These are phyloP conservation scores for Eudasyphora cyanicolor DNA, from an alignment of 2,888 invertebrate species.

Conservation along the genomic window DNA sequence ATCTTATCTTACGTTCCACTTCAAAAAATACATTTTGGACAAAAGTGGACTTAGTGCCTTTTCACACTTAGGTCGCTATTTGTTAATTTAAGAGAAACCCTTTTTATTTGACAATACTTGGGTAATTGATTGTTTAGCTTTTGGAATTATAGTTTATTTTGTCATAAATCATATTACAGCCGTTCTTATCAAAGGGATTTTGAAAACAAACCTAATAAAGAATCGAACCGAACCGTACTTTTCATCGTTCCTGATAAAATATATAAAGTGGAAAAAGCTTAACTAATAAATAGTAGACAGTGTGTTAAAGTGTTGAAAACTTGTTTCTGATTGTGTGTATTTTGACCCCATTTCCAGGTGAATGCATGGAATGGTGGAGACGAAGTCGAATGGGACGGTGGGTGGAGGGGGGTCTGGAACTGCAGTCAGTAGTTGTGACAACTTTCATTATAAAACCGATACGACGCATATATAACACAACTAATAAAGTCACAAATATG, in stretches of 20 bases:
- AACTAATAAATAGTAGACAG: background rate
- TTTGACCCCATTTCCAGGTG: constrained; percentile 29
- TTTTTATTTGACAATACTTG: background rate
- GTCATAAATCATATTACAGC: background rate
- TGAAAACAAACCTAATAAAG: no score
- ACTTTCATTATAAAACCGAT: constrained; percentile 52
- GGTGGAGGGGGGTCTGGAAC: no score
- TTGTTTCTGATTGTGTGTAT: background rate
- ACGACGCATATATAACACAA: background rate
- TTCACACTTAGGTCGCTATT: no score
- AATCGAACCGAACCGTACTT: background rate
- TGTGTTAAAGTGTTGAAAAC: background rate
- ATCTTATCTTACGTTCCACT: no score
- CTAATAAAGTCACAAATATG: background rate
- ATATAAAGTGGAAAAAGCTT: background rate
- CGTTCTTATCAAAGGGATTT: background rate
- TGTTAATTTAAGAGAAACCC: no score
- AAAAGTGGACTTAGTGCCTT: no score
- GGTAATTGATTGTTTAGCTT: constrained; percentile 1
- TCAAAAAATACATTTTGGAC: no score
- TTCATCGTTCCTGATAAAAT: no score
- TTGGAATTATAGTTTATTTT: background rate
- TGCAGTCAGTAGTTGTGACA: constrained; percentile 53
- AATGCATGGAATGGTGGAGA: background rate
- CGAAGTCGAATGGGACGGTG: constrained; percentile 20